Evolutionary conservation across 1,140 invertebrate genomes (phyloP).

Genomic region (Octopus sinensis): DNA sequence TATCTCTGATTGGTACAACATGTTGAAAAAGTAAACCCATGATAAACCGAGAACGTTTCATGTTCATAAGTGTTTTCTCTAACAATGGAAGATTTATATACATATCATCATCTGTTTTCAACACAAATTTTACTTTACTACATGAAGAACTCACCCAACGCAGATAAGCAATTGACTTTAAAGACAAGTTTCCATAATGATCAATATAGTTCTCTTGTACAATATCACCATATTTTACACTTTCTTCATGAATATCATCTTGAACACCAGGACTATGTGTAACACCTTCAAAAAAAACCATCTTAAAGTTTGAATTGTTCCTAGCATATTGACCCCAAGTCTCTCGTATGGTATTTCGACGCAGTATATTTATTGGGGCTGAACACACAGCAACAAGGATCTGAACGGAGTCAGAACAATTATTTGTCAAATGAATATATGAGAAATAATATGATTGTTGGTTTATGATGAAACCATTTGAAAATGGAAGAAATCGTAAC

Average conservation of each 20-base stretch:
- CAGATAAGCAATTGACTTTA: constrained; percentile 78
- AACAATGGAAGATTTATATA: constrained; percentile 54
- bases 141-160: constrained; percentile 73
- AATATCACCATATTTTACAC: constrained; percentile 65
- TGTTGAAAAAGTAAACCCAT: constrained; percentile 30
- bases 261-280: constrained; percentile 57
- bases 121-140: constrained; percentile 59
- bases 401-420: background rate
- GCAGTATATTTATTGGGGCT: constrained; percentile 16
- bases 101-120: constrained; percentile 62
- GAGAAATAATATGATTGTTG: too few relatives aligned
- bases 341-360: constrained; percentile 24
- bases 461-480: too few relatives aligned
- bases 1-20: constrained; percentile 38
- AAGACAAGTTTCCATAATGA: constrained; percentile 78
- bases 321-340: constrained; percentile 26
- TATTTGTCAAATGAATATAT: background rate
- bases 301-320: constrained; percentile 14
- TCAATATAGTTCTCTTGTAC: constrained; percentile 77
- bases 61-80: constrained; percentile 18
- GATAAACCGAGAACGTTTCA: constrained; percentile 26
- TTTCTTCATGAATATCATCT: constrained; percentile 64
- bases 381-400: constrained; percentile 23
- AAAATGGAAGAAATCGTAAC: too few relatives aligned
- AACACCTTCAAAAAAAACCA: constrained; percentile 68